Base-by-base conservation (phyloP, 2,113 vertebrate genomes). In the Barnardius zonarius region DNA sequence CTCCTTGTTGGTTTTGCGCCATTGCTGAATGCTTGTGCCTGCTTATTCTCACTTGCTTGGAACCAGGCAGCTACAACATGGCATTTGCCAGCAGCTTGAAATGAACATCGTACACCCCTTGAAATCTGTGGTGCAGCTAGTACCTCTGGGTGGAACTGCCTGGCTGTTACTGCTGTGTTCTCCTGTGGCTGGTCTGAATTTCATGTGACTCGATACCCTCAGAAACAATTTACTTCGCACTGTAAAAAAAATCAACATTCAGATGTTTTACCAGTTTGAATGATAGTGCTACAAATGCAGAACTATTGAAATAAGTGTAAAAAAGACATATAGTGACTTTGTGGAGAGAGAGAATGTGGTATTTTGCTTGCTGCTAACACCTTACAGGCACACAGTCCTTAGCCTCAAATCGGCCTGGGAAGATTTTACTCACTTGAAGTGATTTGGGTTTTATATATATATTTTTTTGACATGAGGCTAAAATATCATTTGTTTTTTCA, bases 401-500 rank as follows among this genome's bases (percentile, higher is more conserved):
- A 67, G 43, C 11, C 33, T 92, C 49, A 77, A 55, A 79, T 44
- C 64, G 44, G 27, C 30, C 43, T 57, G 69, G 51, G 55, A 88
- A 86, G 70, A 73, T 85, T 89, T 84, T 92, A 89, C 66, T 76
- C 13, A 15, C 69, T 91, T 82, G 55, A 80, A 48, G 30, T 68
- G 28, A 62, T 59, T 35, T 35, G 57, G 17, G 8, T n/a, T 76
- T 74, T 1, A 49, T 41, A 23, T 49, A 41, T 68, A n/a, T 67
- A 3, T 46, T 19, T 73, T 94, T 92, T 92, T 94, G 69, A 85
- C 86, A 46, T 13, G 62, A 89, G 88, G 83, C 57, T 96, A 92
- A 97, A 94, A 95, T 93, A 94, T 95, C 5, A 92, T 92, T 94
- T 3, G 28, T 86, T 92, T 95, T 94, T 96, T 93, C 93, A 95